Base-by-base conservation (phyloP, 2,113 vertebrate species). In the Pedionomus torquatus region DNA sequence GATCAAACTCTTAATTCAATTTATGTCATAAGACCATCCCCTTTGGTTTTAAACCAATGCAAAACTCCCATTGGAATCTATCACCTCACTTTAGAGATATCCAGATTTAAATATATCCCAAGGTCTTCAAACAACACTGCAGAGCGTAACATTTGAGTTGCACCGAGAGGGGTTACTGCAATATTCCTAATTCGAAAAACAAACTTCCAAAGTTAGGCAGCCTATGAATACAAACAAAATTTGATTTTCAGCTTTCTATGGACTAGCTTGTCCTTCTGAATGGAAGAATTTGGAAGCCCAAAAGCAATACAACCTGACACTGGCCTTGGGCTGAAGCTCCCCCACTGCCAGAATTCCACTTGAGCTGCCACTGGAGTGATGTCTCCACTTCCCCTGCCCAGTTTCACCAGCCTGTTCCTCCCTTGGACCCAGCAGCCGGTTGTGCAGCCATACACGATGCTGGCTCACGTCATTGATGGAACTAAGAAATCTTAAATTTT, bases 371-470 rank as follows among this genome's bases (percentile, higher is more conserved):
- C 0, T 33, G 58, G 20, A 46, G 46, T 20, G 46, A 48, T 41
- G 44, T 23, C 44, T 33, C 44, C 1, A 6, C 71, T 58, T 43
- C 64, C 54, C 57, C 25, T 68, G 58, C n/a, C 79, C 74, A 9
- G 28, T n/a, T 71, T 49, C 65, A 18, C 65, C 43, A 69, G 8
- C 74, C 74, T 26, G 14, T 21, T 55, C 44, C 52, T 21, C 33
- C 46, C 46, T 1, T 6, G 13, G 66, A 51, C 21, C 39, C 35
- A 30, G 41, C 46, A 79, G 77, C 52, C 5, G 1, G 43, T 13
- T 3, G 30, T 10, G 4, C 58, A 84, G 63, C 61, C 23, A 13
- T 39, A 49, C 2, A 0, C 1, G 11, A 35, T 25, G 39, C 39
- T 11, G 17, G 11, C 31, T 33, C 46, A 49, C 60, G 12, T 4